Base-by-base conservation (phyloP, 2,113 vertebrate species). In the Polypterus bichir region DNA sequence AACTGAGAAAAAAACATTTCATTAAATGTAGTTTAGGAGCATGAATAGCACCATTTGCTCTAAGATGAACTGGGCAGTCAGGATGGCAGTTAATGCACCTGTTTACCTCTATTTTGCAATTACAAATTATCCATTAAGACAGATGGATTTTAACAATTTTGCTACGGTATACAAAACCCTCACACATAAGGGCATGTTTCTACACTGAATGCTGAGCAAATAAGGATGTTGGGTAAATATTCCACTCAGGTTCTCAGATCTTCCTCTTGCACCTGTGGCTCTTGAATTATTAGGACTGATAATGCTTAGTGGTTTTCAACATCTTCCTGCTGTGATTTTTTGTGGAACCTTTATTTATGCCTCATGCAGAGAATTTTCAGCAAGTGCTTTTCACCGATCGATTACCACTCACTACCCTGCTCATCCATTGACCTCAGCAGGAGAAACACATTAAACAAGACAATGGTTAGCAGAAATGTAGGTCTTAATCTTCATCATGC, bases 201-300 rank as follows among this genome's bases (percentile, higher is more conserved):
- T 27, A 27, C 27, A 27, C 27, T 27, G 27, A 27, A 27, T 27
- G 27, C 1, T 27, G 27, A 27, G 27, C 27, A 27, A 27, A 27
- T 27, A 27, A 27, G 27, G 27, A 27, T 27, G 27, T 27, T 27
- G 27, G 44, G 54, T 5, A 55, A 55, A 55, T 55, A 10, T 55
- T 55, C 54, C 9, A 45, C 56, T 58, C n/a, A 4, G 8, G 27
- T 45, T 44, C 9, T 58, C n/a, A 58, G 8, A 58, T 27, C 27
- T 27, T 27, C 27, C 27, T 27, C 56, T 8, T 11, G 9, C 54
- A 58, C 56, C 56, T 58, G 56, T 58, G 56, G 56, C 11, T 58
- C 27, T 8, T 58, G 44, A 9, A 58, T 58, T 58, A 58, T 7
- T 58, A 58, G 27, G 44, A 58, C 6, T 27, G n/a, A 58, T 58